Evolutionary conservation across 2,113 vertebrate genomes (phyloP), one percentile per base, ranked within the genome.

Genomic region (Bubo bubo): DNA sequence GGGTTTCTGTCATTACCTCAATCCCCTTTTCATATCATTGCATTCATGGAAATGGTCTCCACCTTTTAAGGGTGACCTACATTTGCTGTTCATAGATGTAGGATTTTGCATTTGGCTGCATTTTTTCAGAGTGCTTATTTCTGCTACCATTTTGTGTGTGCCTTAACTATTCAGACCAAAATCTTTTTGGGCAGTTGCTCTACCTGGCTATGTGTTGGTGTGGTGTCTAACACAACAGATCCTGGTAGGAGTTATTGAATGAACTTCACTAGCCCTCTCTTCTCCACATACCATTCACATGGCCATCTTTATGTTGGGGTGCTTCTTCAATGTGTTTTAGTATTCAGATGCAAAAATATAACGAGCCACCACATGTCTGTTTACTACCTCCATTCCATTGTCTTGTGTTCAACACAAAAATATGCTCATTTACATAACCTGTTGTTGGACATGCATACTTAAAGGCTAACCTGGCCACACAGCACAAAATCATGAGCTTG

Each of bases 381-480:
- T 96, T 93, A 82, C 77, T 85, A 62, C 84, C 68, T 96, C 47
- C 26, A 35, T 91, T 91, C 77, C 45, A 76, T 16, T 81, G 64
- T 91, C 86, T 86, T 66, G 74, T 90, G 84, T 90, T 94, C 84
- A 94, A 79, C 41, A 84, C 17, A 84, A 79, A 94, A 86, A 62
- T 87, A 87, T 35, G 66, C 32, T 93, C 10, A 68, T 93, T 96
- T 95, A 73, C 70, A 89, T 81, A 95, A 93, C 91, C 77, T 87
- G 66, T 93, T 95, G 87, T 93, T 93, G 93, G 92, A 94, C 77
- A 64, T 63, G 70, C 77, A 85, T 87, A 28, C 68, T 79, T 87
- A 82, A 85, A 95, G 80, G 39, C 77, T 94, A 95, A 94, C 85
- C 77, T 93, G 91, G 64, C 89, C 93, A 94, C 91, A 74, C 17